phyloP scores from a whole-genome alignment of 2,888 invertebrate genomes.

The Erebia epiphron region DNA sequence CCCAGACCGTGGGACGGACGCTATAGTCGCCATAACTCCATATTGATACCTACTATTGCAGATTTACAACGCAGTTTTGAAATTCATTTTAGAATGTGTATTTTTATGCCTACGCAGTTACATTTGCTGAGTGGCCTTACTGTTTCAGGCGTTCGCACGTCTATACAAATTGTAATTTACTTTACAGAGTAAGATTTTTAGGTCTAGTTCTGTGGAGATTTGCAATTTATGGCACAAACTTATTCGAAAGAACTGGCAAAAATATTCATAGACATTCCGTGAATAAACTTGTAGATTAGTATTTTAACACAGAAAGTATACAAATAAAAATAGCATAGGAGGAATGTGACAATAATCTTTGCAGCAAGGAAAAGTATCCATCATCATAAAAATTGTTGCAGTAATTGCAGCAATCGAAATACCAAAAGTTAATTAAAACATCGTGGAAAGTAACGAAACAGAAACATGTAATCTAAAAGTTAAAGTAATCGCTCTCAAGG shows the following conservation, averaged over 20 bases:
- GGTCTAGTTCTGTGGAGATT: too few species aligned
- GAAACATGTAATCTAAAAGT: background rate
- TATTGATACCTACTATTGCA: background rate
- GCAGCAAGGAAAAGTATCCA: too few species aligned
- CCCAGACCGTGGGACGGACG: background rate
- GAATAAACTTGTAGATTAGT: too few species aligned
- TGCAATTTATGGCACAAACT: too few species aligned
- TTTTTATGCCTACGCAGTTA: background rate
- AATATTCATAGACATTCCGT: background rate
- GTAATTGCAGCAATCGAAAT: background rate
- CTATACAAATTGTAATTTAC: background rate
- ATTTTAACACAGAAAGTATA: too few species aligned
- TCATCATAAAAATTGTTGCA: too few species aligned
- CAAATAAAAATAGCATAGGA: too few species aligned
- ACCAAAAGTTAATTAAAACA: background rate
- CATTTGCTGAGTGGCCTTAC: too few species aligned
- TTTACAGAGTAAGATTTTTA: too few species aligned
- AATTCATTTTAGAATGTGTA: background rate
- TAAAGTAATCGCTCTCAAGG: background rate
- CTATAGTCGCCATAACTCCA: background rate
- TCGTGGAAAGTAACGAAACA: constrained; percentile 1
- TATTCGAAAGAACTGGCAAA: too few species aligned
- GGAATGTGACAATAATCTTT: too few species aligned
- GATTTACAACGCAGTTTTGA: constrained; percentile 1
- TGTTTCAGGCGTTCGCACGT: background rate